These are phyloP conservation scores for Amblyjoppa proteus DNA, from an alignment of 2,888 invertebrate species.

Conservation along the genomic window DNA sequence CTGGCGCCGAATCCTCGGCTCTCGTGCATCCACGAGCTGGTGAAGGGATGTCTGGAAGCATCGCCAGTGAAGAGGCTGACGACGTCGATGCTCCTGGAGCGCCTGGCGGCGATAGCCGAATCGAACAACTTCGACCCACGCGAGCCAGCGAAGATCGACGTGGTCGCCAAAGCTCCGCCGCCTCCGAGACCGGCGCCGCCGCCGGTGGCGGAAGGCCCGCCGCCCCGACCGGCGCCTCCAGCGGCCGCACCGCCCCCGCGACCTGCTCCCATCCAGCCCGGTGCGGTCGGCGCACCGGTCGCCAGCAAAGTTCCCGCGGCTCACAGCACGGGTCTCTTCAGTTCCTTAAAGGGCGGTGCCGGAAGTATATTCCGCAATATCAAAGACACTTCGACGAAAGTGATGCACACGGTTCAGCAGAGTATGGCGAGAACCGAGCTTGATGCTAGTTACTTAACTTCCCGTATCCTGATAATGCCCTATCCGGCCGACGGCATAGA, in stretches of 20 bases:
- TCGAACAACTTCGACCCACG: conserved; percentile 93
- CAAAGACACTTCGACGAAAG: conserved; percentile 98
- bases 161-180: conserved; percentile 75
- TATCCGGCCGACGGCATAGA: conserved; percentile 97
- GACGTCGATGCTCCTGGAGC: conserved; percentile 93
- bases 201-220: conserved; percentile 83
- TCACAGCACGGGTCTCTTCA: conserved; percentile 89
- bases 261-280: conserved; percentile 74
- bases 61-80: conserved; percentile 94
- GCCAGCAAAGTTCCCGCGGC: conserved; percentile 69
- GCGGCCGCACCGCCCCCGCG: conserved; percentile 77
- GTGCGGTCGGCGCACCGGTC: conserved; percentile 73
- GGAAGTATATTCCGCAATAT: conserved; percentile 97
- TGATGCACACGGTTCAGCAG: conserved; percentile 98
- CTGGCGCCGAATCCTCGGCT: conserved; percentile 93
- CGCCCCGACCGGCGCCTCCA: conserved; percentile 81
- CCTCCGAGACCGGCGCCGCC: conserved; percentile 79
- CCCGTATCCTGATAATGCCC: conserved; percentile 96
- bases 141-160: conserved; percentile 90
- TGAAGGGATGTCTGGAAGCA: conserved; percentile 92
- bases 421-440: conserved; percentile 94
- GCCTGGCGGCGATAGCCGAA: conserved; percentile 95
- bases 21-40: conserved; percentile 93
- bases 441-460: conserved; percentile 97
- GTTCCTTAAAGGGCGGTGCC: conserved; percentile 96